Evolutionary conservation across 2,888 invertebrate genomes (phyloP), one percentile per base, ranked within the genome.

Genomic region (Drosophila yooni): DNA sequence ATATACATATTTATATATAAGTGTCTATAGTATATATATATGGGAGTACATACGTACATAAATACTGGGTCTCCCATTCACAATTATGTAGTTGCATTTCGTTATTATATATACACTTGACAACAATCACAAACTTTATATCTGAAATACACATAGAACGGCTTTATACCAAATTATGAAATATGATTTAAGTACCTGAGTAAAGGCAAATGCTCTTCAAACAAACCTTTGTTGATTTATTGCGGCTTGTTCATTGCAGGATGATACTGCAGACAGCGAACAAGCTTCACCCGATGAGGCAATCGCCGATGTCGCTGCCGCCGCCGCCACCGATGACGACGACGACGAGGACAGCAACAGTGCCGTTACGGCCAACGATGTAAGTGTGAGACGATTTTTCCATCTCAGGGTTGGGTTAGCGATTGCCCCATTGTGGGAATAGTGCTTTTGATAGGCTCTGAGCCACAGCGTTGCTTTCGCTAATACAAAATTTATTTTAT

Each of bases 191-290:
- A 18, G 38, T 48, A 56, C 57, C 50, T 70, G 60, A 83, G 81
- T 81, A 86, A 83, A 86, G 78, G 63, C 70, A 70, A 72, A 27
- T 8, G 67, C 68, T 73, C 60, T 67, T 83, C 31, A 68, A 70
- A 43, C 63, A 70, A 81, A 69, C 53, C 15, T 63, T 77, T 81
- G 78, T 78, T 83, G 66, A 83, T 87, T 76, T 79, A 58, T 87
- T 71, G 85, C 68, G 85, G 82, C 73, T 76, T 82, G 29, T 79
- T 84, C 79, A 74, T 91, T 91, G 51, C 88, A 91, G 92, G 92
- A 91, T 60, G 79, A 90, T 71, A 88, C 82, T 75, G 76, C 81
- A 54, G 72, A 77, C 69, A 78, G 59, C 63, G 79, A 78, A 63
- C 73, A 61, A 57, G 62, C 74, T 8, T 64, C 63, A 13, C 27